These are phyloP conservation scores for Podiceps cristatus DNA, from an alignment of 2,113 vertebrate species.

Conservation along the genomic window DNA sequence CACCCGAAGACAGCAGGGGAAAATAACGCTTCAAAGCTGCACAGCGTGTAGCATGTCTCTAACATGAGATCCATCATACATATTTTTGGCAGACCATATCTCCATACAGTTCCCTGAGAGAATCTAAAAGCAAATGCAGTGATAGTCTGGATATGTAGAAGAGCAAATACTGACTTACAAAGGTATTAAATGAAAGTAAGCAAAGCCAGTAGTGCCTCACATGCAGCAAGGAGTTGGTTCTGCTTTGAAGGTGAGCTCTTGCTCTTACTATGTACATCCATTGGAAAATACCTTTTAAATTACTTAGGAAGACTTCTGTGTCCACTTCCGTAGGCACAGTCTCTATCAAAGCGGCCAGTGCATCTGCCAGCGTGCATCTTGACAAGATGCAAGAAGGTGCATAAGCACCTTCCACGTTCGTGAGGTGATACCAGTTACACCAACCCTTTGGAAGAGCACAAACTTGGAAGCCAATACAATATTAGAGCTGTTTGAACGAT, in stretches of 20 bases:
- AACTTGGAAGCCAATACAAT: not conserved
- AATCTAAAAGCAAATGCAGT: slow-evolving; percentile 3
- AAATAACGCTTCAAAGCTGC: slow-evolving; percentile 43
- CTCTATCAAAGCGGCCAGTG: not conserved
- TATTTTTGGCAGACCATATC: slow-evolving; percentile 45
- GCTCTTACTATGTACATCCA: not conserved
- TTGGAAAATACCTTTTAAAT: not conserved
- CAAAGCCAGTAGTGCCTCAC: not conserved
- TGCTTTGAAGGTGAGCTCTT: not conserved
- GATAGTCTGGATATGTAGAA: not conserved
- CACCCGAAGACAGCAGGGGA: slow-evolving; percentile 14
- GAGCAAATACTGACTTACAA: not conserved
- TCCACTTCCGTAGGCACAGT: not conserved
- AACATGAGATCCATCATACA: slow-evolving; percentile 21
- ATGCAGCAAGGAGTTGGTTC: not conserved
- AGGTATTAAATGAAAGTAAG: not conserved
- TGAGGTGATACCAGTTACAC: not conserved
- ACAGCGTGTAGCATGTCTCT: not conserved
- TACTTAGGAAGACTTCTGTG: not conserved
- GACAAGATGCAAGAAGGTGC: not conserved
- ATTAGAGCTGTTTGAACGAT: not conserved
- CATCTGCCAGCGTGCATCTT: not conserved
- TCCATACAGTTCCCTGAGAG: not conserved
- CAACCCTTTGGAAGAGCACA: not conserved
- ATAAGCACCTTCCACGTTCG: not conserved